These are phyloP conservation scores for Lutjanus argentimaculatus DNA, from an alignment of 2,797 vertebrate genomes.

Conservation along the genomic window DNA sequence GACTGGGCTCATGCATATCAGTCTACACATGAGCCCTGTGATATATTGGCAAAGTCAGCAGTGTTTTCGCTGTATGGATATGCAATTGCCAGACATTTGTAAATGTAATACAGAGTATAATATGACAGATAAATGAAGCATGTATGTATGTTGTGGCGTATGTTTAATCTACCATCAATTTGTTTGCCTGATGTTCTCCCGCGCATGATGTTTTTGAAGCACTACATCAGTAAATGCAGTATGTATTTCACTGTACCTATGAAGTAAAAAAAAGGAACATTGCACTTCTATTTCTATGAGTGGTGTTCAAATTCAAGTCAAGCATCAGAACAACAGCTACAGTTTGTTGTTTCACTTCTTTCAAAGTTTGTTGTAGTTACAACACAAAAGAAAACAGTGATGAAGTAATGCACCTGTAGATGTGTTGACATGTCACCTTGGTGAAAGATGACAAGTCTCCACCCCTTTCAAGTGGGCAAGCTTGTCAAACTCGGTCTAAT, in stretches of 20 bases:
- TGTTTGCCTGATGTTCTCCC: conserved; percentile 14
- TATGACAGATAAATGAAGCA: conserved; percentile 20
- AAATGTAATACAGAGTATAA: neutral
- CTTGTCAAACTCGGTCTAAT: conserved; percentile 28
- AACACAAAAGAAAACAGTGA: conserved; percentile 2
- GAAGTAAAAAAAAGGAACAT: neutral
- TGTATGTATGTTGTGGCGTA: conserved; percentile 5
- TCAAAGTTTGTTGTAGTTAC: conserved; percentile 46
- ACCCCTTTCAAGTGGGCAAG: conserved; percentile 3
- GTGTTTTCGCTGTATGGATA: neutral
- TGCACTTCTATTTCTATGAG: neutral
- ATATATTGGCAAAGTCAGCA: conserved; percentile 2
- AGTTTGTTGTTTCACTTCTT: conserved; percentile 7
- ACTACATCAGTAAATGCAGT: neutral
- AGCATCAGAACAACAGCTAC: neutral
- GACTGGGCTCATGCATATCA: neutral
- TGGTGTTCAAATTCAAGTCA: too few species aligned
- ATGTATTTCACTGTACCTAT: neutral
- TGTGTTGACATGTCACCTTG: conserved; percentile 37
- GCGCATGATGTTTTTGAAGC: neutral
- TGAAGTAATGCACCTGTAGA: conserved; percentile 41
- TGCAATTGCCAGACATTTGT: conserved; percentile 11
- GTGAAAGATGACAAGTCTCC: conserved; percentile 23
- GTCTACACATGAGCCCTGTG: neutral
- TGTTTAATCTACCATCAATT: conserved; percentile 27